A percentile compares a stretch with the other conserved stretches of the same genome.
Conservation (phyloP, 1,140 invertebrate species). For the Sycophaga agraensis region DNA sequence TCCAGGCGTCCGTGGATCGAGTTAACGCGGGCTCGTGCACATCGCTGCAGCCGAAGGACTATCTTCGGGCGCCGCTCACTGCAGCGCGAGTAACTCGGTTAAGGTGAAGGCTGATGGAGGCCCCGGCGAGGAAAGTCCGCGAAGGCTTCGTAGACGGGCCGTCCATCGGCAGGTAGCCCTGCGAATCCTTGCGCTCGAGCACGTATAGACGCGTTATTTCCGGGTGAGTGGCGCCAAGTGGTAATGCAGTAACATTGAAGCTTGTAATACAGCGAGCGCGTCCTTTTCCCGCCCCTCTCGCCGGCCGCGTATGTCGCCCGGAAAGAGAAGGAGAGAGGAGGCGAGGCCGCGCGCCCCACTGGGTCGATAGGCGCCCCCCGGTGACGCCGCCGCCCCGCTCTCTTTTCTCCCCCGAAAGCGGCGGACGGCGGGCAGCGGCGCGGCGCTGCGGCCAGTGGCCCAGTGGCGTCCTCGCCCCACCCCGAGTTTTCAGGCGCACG, state of each 20-base stretch:
- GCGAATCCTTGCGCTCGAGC: no score
- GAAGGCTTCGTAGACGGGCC: no score
- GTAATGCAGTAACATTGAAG: conserved; percentile 3
- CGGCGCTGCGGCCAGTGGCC: not conserved
- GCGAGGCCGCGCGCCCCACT: conserved; percentile 19
- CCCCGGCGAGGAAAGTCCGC: no score
- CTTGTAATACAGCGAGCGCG: conserved; percentile 1
- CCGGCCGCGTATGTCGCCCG: not conserved
- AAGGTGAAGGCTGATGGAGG: no score
- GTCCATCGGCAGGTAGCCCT: no score
- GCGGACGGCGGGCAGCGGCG: not conserved
- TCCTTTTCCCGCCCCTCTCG: not conserved
- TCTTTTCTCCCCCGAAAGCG: not conserved
- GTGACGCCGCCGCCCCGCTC: conserved; percentile 26
- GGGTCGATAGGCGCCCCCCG: conserved; percentile 44
- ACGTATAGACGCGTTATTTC: conserved; percentile 5
- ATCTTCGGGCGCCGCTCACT: no score
- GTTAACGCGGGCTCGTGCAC: no score
- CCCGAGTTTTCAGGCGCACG: no score
- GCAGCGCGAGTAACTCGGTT: no score
- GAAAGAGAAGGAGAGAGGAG: not conserved
- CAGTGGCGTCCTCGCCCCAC: not conserved
- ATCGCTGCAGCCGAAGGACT: no score
- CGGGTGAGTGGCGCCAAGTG: not conserved
- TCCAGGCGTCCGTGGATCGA: no score